These are phyloP conservation scores for Podiceps cristatus DNA, from an alignment of 2,113 vertebrate genomes.

Conservation along the genomic window DNA sequence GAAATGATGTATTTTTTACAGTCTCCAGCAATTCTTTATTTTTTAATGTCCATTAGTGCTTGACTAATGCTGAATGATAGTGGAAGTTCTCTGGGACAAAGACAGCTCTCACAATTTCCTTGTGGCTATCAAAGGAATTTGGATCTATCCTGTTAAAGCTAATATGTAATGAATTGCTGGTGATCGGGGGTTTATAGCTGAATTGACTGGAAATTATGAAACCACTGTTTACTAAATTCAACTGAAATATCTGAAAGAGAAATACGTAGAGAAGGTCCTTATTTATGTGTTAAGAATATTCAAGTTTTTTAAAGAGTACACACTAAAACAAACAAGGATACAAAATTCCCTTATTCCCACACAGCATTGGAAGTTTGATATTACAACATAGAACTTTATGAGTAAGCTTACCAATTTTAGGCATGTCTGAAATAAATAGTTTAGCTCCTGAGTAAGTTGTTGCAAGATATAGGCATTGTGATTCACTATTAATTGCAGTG, in stretches of 20 bases:
- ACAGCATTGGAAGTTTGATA: not conserved
- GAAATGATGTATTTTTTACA: constrained; percentile 55
- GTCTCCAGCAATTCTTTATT: constrained; percentile 43
- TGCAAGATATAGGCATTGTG: not conserved
- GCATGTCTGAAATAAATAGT: not conserved
- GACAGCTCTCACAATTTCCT: not conserved
- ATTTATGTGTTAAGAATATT: not conserved
- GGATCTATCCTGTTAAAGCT: constrained; percentile 33
- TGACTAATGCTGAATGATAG: constrained; percentile 38
- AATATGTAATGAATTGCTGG: not conserved
- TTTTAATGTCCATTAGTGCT: constrained; percentile 59
- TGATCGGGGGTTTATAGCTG: not conserved
- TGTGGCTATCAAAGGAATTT: constrained; percentile 19
- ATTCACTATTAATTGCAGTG: not conserved
- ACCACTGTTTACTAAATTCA: not conserved
- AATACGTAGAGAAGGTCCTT: not conserved
- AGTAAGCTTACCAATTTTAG: not conserved
- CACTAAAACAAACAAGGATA: not conserved
- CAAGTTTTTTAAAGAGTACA: not conserved
- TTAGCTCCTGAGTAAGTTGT: not conserved
- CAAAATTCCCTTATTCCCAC: not conserved
- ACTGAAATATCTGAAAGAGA: not conserved
- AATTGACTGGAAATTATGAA: constrained; percentile 13
- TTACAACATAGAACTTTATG: not conserved
- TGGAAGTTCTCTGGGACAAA: constrained; percentile 35